Evolutionary conservation across 1,140 invertebrate species (phyloP), one percentile per base, ranked within the genome.

Genomic region (Hydropsyche tenuis): DNA sequence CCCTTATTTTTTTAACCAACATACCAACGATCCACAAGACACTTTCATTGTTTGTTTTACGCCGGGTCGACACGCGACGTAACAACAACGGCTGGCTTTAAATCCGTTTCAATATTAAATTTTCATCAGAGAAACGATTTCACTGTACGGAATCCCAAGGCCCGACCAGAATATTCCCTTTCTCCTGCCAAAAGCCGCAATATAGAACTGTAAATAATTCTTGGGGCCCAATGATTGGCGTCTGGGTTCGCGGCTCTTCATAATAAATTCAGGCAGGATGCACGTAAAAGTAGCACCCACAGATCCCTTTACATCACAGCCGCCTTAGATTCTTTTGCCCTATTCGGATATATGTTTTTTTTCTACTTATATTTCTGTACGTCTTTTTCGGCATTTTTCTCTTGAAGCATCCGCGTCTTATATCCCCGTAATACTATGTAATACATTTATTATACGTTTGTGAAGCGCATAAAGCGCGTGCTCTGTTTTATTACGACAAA

Each of bases 221-320:
- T 43, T 18, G 46, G n/a, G 37, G 30, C 45, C 72, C 51, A 66
- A 60, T 73, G 72, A 73, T 66, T 73, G 72, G 64, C 72, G 63
- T 73, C 51, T 66, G 27, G 51, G 64, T 69, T 73, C 30, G 16
- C 63, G 72, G 62, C 51, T 63, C 72, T 72, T 73, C 72, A 73
- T 73, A 60, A 73, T 73, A 73, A 73, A 73, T 73, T 73, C 64
- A 73, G 12, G 23, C 30, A 23, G 30, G 51, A 73, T 73, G 72
- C 72, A 69, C 18, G 65, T 48, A 18, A 46, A 46, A 48, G 65
- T 48, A 46, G 65, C 65, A 22, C 12, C 6, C n/a, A 2, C n/a
- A 65, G 20, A 25, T n/a, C 27, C 23, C 30, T 65, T 23, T n/a
- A 60, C 22, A 25, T 60, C 20, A 27, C 56, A n/a, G 11, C 23